A percentile compares a stretch with the other conserved stretches of the same genome.
phyloP scores from a whole-genome alignment of 2,797 vertebrate species.

The Sciaenops ocellatus region DNA sequence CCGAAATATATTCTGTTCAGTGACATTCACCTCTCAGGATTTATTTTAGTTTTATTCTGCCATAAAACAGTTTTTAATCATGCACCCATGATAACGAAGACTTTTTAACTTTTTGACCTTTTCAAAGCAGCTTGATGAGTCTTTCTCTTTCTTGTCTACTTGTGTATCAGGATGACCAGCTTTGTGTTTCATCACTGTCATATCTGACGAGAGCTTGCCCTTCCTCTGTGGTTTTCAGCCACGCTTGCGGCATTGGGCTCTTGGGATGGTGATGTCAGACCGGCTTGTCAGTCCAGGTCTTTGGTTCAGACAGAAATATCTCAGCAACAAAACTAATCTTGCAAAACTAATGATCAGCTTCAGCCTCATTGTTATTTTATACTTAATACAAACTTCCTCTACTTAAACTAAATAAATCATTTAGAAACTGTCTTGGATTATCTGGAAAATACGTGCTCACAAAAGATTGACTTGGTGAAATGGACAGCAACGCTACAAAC shows the following conservation, averaged over 20 bases:
- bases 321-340: not conserved
- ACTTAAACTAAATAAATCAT: too few relatives aligned
- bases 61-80: not conserved
- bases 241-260: too few relatives aligned
- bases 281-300: too few relatives aligned
- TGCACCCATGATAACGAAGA: not conserved
- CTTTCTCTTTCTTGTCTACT: too few relatives aligned
- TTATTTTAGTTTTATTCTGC: conserved; percentile 12
- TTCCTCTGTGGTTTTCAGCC: not conserved
- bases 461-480: too few relatives aligned
- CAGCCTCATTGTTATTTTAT: too few relatives aligned
- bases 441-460: too few relatives aligned
- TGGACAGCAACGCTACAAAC: too few relatives aligned
- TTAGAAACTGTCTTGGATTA: too few relatives aligned
- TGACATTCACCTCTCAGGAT: conserved; percentile 16
- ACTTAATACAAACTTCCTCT: too few relatives aligned
- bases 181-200: not conserved
- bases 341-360: too few relatives aligned
- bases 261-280: not conserved
- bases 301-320: not conserved
- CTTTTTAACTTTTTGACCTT: not conserved
- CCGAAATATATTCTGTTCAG: conserved; percentile 23
- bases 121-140: not conserved
- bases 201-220: not conserved
- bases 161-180: not conserved